Conservation (phyloP, 2,113 vertebrate species). For the Melanostigma gelatinosum region DNA sequence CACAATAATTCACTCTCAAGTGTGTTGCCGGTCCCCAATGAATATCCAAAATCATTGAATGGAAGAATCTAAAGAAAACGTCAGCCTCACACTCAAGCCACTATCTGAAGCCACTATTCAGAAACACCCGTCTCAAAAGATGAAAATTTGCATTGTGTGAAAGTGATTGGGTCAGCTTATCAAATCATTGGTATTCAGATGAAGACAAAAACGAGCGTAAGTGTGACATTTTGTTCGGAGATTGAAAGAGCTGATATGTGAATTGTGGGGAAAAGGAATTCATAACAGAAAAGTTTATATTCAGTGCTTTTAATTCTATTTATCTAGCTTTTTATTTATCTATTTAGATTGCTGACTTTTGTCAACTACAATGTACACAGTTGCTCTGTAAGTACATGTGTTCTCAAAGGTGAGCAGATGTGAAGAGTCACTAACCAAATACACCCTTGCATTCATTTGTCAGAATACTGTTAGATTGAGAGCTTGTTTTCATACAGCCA, state of each 20-base stretch:
- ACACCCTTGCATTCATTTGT: neutral
- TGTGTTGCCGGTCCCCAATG: constrained; percentile 7
- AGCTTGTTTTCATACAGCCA: neutral
- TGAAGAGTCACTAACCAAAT: neutral
- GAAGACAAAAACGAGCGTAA: constrained; percentile 1
- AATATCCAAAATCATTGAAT: constrained; percentile 31
- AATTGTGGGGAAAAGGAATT: neutral
- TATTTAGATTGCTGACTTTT: neutral
- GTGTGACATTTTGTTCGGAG: neutral
- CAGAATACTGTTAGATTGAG: neutral
- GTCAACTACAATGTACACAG: neutral
- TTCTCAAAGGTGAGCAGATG: neutral
- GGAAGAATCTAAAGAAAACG: constrained; percentile 24
- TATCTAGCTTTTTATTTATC: neutral
- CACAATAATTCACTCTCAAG: constrained; percentile 22
- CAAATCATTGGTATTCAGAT: constrained; percentile 7
- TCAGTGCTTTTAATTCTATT: neutral
- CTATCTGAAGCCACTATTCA: constrained; percentile 8
- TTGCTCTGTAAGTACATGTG: neutral
- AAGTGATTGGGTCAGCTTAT: constrained; percentile 11
- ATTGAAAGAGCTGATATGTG: neutral
- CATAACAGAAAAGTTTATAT: neutral
- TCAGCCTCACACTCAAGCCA: neutral
- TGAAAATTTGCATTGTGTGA: neutral
- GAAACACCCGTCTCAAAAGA: constrained; percentile 12